phyloP scores from a whole-genome alignment of 2,113 vertebrate species.

The Oryzias celebensis region DNA sequence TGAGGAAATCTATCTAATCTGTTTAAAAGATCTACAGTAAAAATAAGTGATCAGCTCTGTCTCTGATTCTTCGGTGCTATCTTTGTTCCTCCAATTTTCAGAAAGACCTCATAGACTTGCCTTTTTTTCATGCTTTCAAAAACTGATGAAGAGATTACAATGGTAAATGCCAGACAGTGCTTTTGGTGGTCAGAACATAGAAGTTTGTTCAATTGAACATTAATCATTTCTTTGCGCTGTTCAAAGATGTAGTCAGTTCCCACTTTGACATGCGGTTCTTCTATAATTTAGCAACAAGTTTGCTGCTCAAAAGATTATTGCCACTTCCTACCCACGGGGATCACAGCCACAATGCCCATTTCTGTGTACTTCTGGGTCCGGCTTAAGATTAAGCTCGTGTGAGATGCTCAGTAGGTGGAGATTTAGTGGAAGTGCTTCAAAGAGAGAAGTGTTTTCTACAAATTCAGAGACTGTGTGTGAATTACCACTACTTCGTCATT shows the following conservation, averaged over 20 bases:
- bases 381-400: slow-evolving; percentile 10
- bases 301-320: slow-evolving; percentile 51
- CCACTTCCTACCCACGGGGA: slow-evolving; percentile 30
- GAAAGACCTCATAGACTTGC: slow-evolving; percentile 18
- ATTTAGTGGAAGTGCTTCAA: background rate
- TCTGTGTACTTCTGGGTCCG: slow-evolving; percentile 36
- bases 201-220: slow-evolving; percentile 20
- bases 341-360: slow-evolving; percentile 24
- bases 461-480: background rate
- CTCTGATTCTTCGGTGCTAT: slow-evolving; percentile 32
- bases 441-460: slow-evolving; percentile 1
- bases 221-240: slow-evolving; percentile 9
- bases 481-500: no score
- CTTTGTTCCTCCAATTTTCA: slow-evolving; percentile 25
- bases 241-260: slow-evolving; percentile 34
- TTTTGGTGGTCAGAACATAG: slow-evolving; percentile 20
- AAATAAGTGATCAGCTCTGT: slow-evolving; percentile 3
- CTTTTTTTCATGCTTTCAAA: slow-evolving; percentile 4
- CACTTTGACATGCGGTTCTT: slow-evolving; percentile 24
- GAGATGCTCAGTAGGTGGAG: background rate
- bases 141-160: slow-evolving; percentile 13
- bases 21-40: slow-evolving; percentile 2
- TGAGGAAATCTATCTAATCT: no score
- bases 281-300: slow-evolving; percentile 20
- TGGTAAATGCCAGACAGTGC: slow-evolving; percentile 1